phyloP scores from a whole-genome alignment of 2,797 vertebrate species.

The Buphagus erythrorhynchus region DNA sequence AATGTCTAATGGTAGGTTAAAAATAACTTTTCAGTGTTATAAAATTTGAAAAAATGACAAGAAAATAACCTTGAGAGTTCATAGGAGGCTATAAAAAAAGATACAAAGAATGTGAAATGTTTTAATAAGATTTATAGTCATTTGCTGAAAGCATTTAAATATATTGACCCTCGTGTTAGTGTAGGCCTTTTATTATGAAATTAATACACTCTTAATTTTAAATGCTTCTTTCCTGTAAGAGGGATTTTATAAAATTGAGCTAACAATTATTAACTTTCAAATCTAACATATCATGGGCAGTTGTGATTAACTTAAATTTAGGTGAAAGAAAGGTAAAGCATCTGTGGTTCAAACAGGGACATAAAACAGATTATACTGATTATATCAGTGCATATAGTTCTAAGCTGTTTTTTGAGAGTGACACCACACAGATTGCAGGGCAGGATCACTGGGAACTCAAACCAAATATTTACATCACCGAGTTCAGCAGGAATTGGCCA shows the following conservation, averaged over 20 bases:
- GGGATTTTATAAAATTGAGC: slow-evolving; percentile 33
- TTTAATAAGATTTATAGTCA: neutral
- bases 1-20: neutral
- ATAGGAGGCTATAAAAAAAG: neutral
- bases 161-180: neutral
- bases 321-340: neutral
- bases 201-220: slow-evolving; percentile 27
- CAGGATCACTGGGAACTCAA: neutral
- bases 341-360: neutral
- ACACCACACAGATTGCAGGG: neutral
- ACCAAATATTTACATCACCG: neutral
- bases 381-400: neutral
- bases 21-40: neutral
- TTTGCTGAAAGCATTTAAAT: slow-evolving; percentile 15
- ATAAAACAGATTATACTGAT: neutral
- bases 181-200: slow-evolving; percentile 21
- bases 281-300: neutral
- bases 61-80: neutral
- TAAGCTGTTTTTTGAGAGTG: neutral
- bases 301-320: slow-evolving; percentile 16
- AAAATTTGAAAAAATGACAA: neutral
- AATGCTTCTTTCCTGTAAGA: slow-evolving; percentile 30
- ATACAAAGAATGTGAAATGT: neutral
- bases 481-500: neutral
- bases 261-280: slow-evolving; percentile 52